phyloP scores from a whole-genome alignment of 92 coral and sea anemone genomes.

The Actinernus sp. region DNA sequence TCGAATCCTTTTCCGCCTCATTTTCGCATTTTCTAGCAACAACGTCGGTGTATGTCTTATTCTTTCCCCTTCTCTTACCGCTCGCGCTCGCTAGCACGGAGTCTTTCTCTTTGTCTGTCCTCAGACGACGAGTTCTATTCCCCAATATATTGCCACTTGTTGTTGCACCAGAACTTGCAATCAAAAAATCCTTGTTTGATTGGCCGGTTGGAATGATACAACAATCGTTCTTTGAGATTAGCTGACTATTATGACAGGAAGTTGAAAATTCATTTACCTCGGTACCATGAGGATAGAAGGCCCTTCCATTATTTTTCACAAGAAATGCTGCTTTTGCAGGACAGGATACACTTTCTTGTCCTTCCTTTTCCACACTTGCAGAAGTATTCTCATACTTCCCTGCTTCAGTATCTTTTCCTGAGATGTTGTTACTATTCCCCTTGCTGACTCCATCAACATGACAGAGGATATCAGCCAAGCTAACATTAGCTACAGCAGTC shows the following conservation, averaged over 20 bases:
- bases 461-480: neutral
- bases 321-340: neutral
- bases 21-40: neutral
- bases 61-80: neutral
- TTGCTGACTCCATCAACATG: neutral
- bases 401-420: no score
- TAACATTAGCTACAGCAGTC: neutral
- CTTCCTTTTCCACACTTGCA: neutral
- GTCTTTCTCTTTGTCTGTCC: neutral
- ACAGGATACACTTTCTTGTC: neutral
- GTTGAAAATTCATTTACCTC: neutral
- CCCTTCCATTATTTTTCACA: neutral
- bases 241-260: neutral
- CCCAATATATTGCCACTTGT: neutral
- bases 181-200: neutral
- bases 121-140: neutral
- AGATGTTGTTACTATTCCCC: no score
- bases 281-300: neutral
- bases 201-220: neutral
- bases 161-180: neutral
- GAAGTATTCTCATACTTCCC: neutral
- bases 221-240: neutral
- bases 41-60: conserved; percentile 1
- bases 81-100: neutral
- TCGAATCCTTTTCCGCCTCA: no score